Evolutionary conservation across 2,888 invertebrate genomes (phyloP).

Genomic region (Hypsopygia costalis): DNA sequence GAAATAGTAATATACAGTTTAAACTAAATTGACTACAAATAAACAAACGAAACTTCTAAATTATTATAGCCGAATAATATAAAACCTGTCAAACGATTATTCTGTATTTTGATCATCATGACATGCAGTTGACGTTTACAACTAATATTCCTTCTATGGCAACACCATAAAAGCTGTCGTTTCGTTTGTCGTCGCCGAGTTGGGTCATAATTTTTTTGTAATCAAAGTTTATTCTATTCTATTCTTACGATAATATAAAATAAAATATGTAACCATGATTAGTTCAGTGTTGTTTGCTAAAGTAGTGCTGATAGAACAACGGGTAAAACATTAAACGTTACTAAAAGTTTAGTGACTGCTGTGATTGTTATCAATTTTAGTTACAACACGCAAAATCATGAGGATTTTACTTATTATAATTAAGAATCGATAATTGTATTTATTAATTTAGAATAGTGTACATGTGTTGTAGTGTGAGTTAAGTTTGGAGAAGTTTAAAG

Average conservation of each 20-base stretch:
- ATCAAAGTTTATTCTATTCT: slow-evolving; percentile 16
- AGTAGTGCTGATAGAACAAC: slow-evolving; percentile 4
- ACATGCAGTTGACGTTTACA: too few species aligned
- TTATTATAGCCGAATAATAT: too few species aligned
- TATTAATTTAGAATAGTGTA: slow-evolving; percentile 28
- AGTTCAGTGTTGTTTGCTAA: slow-evolving; percentile 8
- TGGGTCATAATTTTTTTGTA: slow-evolving; percentile 24
- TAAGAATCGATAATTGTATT: slow-evolving; percentile 30
- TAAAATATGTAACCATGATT: slow-evolving; percentile 7
- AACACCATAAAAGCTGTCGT: slow-evolving; percentile 7
- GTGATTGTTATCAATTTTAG: slow-evolving; percentile 62
- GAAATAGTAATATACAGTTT: too few species aligned
- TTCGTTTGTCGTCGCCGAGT: slow-evolving; percentile 22
- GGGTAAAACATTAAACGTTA: slow-evolving; percentile 25
- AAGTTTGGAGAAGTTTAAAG: slow-evolving; percentile 35
- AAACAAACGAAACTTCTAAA: too few species aligned
- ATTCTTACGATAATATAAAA: slow-evolving; percentile 8
- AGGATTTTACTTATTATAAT: slow-evolving; percentile 45
- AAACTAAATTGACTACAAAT: too few species aligned
- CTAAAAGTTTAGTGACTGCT: slow-evolving; percentile 43
- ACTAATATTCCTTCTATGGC: too few species aligned
- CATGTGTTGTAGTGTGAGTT: slow-evolving; percentile 24
- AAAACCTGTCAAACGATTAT: too few species aligned
- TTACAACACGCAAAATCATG: slow-evolving; percentile 54
- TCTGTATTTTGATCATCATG: too few species aligned